These are phyloP conservation scores for Eucidaris tribuloides DNA, from an alignment of 35 echinoderm and acorn worm genomes.

Conservation along the genomic window DNA sequence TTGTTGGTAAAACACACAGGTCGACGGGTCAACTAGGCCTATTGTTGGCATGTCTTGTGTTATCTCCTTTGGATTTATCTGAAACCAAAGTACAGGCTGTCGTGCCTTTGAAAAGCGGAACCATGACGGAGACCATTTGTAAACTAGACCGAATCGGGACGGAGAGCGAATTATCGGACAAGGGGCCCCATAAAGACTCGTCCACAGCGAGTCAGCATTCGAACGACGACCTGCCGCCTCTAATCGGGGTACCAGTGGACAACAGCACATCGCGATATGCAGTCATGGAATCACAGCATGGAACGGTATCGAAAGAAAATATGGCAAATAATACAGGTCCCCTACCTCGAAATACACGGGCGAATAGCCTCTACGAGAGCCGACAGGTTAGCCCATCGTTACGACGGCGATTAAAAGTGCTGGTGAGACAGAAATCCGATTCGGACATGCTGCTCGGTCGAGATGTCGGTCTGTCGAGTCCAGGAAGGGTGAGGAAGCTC, in stretches of 20 bases:
- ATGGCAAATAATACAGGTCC: neutral
- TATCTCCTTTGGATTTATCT: no score
- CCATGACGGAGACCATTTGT: no score
- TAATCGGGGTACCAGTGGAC: neutral
- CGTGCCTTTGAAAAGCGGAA: no score
- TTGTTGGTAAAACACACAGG: no score
- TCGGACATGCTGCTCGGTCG: neutral
- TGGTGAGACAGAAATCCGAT: slow-evolving; percentile 12
- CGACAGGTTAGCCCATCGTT: slow-evolving; percentile 6
- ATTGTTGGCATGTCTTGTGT: no score
- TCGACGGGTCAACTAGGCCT: no score
- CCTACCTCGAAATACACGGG: neutral
- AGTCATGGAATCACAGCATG: neutral
- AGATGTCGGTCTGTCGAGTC: neutral
- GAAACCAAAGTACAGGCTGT: no score
- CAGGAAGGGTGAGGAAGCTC: neutral
- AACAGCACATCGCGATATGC: neutral
- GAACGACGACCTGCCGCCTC: neutral
- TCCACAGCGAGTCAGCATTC: slow-evolving; percentile 9
- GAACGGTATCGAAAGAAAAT: neutral
- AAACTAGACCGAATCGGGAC: no score
- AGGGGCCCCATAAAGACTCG: no score
- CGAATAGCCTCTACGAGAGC: neutral
- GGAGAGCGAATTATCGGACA: no score
- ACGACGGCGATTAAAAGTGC: neutral